Evolutionary conservation across 2,113 vertebrate species (phyloP).

Genomic region (Myotis brandtii): DNA sequence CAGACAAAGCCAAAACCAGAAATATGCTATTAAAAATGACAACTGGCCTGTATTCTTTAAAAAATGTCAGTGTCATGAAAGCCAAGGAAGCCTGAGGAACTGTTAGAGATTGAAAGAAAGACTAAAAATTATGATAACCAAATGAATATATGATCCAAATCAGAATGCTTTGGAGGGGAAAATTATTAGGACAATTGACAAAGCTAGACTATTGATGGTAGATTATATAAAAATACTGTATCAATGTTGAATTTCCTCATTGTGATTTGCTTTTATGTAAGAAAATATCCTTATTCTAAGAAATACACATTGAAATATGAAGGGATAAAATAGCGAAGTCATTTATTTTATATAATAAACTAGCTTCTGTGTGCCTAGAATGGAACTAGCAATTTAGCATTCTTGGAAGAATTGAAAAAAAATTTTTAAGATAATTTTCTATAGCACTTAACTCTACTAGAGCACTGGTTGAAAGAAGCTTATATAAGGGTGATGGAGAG

Average conservation of each 20-base stretch:
- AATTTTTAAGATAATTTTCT: not conserved
- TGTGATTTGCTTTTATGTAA: not conserved
- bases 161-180: conserved; percentile 8
- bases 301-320: conserved; percentile 17
- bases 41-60: not conserved
- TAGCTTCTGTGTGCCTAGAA: not conserved
- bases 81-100: not conserved
- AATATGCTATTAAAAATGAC: not conserved
- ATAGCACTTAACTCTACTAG: not conserved
- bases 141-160: not conserved
- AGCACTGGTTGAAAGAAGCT: not conserved
- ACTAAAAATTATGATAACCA: not conserved
- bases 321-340: not conserved
- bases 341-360: not conserved
- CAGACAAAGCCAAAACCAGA: conserved; percentile 27
- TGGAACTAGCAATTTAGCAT: not conserved
- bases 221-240: conserved; percentile 5
- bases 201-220: not conserved
- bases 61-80: not conserved
- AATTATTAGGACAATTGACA: not conserved
- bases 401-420: conserved; percentile 10
- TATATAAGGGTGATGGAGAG: not conserved
- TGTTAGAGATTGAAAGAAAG: conserved; percentile 12
- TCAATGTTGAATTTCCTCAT: not conserved
- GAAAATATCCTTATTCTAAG: conserved; percentile 11